These are phyloP conservation scores for Melolontha melolontha DNA, from an alignment of 2,888 invertebrate genomes.

Conservation along the genomic window DNA sequence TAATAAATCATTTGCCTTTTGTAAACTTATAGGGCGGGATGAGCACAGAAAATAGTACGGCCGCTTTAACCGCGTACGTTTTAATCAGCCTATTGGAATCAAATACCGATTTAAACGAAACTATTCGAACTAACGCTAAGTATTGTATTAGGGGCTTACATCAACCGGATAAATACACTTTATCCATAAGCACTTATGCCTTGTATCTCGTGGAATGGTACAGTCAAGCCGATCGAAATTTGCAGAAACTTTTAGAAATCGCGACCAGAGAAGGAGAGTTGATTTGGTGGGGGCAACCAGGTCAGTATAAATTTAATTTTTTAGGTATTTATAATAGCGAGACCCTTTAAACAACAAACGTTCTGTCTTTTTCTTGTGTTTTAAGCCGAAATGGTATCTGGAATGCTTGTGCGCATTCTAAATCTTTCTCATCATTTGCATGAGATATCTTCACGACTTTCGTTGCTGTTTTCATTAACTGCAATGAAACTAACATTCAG, in stretches of 20 bases:
- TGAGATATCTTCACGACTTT: too few species aligned
- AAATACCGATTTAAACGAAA: slow-evolving; percentile 66
- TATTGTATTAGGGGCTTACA: slow-evolving; percentile 68
- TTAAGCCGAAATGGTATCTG: too few species aligned
- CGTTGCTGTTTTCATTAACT: too few species aligned
- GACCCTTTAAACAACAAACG: neutral
- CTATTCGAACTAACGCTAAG: slow-evolving; percentile 70
- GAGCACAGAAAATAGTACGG: slow-evolving; percentile 61
- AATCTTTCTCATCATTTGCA: too few species aligned
- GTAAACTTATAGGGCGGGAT: slow-evolving; percentile 41
- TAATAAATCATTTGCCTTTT: too few species aligned
- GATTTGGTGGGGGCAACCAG: slow-evolving; percentile 68
- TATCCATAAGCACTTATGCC: slow-evolving; percentile 69
- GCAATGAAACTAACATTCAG: too few species aligned
- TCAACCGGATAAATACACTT: slow-evolving; percentile 67
- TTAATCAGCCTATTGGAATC: slow-evolving; percentile 75
- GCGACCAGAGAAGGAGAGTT: slow-evolving; percentile 65
- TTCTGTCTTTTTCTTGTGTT: too few species aligned
- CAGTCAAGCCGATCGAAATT: slow-evolving; percentile 62
- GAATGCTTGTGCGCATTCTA: too few species aligned
- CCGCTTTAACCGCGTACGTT: slow-evolving; percentile 78
- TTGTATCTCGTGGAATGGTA: slow-evolving; percentile 66
- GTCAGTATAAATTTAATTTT: slow-evolving; percentile 50
- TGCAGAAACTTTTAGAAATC: slow-evolving; percentile 63
- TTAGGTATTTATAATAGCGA: neutral